Evolutionary conservation across 1,140 invertebrate species (phyloP), one percentile per base, ranked within the genome.

Genomic region (Zaprionus nigranus): DNA sequence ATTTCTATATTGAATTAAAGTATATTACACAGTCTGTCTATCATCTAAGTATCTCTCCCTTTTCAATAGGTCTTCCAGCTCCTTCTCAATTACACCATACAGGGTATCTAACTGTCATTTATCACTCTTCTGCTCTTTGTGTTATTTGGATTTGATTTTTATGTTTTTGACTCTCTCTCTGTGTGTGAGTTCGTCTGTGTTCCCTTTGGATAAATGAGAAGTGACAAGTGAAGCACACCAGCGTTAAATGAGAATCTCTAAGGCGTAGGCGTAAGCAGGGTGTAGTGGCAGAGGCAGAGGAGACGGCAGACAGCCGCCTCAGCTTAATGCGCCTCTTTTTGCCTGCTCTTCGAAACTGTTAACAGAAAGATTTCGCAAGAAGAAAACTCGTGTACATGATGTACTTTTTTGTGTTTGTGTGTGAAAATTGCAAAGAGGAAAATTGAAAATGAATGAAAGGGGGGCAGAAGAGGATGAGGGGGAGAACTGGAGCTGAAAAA

Each of bases 321-420:
- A 34, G 40, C 40, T 46, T 17, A 46, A 17, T 46, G 40, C 40
- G 40, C 40, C 40, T n/a, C 17, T 43, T 43, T 43, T 43, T 17
- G 40, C 40, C n/a, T 46, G 2, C 40, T 46, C 40, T 46, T 7
- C 46, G 17, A 58, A 69, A 61, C 57, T 71, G 78, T 77, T 77
- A 78, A 78, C 81, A 68, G 69, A 53, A 63, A 79, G 78, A 79
- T 77, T 69, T 79, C 53, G 81, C 40, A 77, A 76, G 67, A 58
- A 77, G 76, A 60, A 62, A 78, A 80, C 73, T 65, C 66, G 46
- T 34, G 22, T 60, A 30, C 53, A 28, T 56, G 15, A 54, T 13
- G 20, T 28, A 54, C 26, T 24, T 24, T 22, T 11, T 56, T 54
- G 51, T 56, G 46, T 51, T 11, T 51, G 20, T 51, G 46, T 51